phyloP scores from a whole-genome alignment of 2,113 vertebrate species.

The Oncorhynchus gorbuscha region DNA sequence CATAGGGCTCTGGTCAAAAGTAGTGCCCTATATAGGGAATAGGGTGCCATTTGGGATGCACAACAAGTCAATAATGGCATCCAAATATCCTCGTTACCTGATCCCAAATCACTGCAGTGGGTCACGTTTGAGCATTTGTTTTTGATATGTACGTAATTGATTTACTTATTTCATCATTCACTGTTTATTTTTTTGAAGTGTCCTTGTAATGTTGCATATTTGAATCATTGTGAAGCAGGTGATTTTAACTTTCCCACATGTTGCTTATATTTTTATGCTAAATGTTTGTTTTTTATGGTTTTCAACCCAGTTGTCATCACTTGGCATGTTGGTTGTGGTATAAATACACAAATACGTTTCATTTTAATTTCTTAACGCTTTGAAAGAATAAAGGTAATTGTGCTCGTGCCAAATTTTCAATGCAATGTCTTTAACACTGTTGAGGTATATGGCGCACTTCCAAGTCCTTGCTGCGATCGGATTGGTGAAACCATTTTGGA shows the following conservation, averaged over 20 bases:
- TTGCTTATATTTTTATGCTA: constrained; percentile 3
- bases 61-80: not conserved
- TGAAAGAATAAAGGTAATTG: too few species aligned
- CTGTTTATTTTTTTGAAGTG: constrained; percentile 17
- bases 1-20: too few species aligned
- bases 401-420: constrained; percentile 58
- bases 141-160: not conserved
- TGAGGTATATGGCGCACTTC: not conserved
- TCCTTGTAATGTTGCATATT: constrained; percentile 11
- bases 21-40: too few species aligned
- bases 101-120: too few species aligned
- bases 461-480: not conserved
- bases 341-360: too few species aligned
- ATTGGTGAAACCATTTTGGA: not conserved
- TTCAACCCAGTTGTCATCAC: not conserved
- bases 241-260: constrained; percentile 1
- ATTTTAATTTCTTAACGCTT: too few species aligned
- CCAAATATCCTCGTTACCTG: too few species aligned
- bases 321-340: not conserved
- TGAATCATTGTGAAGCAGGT: constrained; percentile 3
- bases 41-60: too few species aligned
- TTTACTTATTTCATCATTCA: constrained; percentile 13
- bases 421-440: constrained; percentile 38
- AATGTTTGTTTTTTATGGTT: constrained; percentile 19
- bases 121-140: too few species aligned